Evolutionary conservation across 2,113 vertebrate species (phyloP).

Genomic region (Abramis brama): DNA sequence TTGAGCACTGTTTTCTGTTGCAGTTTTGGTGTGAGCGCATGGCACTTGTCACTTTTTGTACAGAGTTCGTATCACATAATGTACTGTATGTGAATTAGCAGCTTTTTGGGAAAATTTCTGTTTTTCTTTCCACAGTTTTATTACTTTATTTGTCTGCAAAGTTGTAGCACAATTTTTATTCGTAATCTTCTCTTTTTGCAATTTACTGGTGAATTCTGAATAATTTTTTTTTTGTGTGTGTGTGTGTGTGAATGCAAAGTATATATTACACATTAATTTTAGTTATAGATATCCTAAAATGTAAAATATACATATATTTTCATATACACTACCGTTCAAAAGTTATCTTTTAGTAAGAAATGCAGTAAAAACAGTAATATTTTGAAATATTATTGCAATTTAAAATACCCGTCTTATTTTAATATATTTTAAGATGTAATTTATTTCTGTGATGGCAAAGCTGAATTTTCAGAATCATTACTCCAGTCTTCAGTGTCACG

Average conservation of each 20-base stretch:
- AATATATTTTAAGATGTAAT: too few species aligned
- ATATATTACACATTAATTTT: neutral
- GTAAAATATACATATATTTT: neutral
- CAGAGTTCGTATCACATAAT: neutral
- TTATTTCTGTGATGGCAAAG: too few species aligned
- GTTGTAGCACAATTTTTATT: neutral
- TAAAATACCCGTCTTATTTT: too few species aligned
- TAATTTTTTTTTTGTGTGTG: too few species aligned
- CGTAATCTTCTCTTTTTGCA: neutral
- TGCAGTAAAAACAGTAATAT: too few species aligned
- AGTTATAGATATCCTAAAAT: neutral
- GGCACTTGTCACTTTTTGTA: constrained; percentile 19
- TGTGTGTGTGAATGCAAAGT: neutral
- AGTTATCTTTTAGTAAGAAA: neutral
- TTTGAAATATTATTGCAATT: too few species aligned
- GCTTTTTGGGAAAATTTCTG: neutral
- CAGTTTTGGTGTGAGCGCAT: constrained; percentile 18
- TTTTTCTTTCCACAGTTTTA: neutral
- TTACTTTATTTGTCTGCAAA: neutral
- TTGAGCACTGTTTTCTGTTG: constrained; percentile 21
- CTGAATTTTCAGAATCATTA: too few species aligned
- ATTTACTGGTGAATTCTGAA: neutral
- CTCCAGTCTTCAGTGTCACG: too few species aligned
- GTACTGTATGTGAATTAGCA: neutral
- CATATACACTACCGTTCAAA: neutral